Evolutionary conservation across 92 coral and sea anemone genomes (phyloP).

Genomic region (Zoanthus solanderi): DNA sequence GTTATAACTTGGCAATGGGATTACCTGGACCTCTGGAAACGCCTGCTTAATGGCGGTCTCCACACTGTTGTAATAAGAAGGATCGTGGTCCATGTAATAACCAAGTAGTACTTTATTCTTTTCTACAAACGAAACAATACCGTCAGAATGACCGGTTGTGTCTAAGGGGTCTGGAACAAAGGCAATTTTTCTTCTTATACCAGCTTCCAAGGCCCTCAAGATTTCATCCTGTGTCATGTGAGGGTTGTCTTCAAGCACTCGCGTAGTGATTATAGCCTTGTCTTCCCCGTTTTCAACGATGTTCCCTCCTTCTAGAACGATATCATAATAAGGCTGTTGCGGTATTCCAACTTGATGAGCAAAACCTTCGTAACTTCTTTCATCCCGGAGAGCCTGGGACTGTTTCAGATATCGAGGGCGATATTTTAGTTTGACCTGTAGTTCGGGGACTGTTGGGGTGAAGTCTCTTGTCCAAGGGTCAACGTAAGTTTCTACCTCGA

Average conservation of each 20-base stretch:
- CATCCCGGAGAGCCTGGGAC: slow-evolving; percentile 56
- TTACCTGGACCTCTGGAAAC: slow-evolving; percentile 63
- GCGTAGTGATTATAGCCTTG: slow-evolving; percentile 65
- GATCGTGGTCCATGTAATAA: slow-evolving; percentile 30
- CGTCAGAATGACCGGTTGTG: slow-evolving; percentile 87
- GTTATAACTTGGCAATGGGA: slow-evolving; percentile 72
- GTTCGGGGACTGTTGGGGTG: slow-evolving; percentile 30
- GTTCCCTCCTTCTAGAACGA: slow-evolving; percentile 76
- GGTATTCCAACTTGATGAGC: slow-evolving; percentile 63
- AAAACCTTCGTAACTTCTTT: slow-evolving; percentile 48
- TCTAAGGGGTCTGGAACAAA: slow-evolving; percentile 75
- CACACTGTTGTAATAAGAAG: slow-evolving; percentile 53
- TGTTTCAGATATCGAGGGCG: slow-evolving; percentile 64
- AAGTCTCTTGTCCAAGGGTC: slow-evolving; percentile 63
- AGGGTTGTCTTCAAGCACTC: slow-evolving; percentile 68
- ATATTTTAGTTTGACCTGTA: slow-evolving; percentile 61
- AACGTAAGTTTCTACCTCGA: slow-evolving; percentile 32
- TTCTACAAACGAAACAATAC: slow-evolving; percentile 80
- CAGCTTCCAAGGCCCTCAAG: slow-evolving; percentile 47
- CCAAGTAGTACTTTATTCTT: slow-evolving; percentile 60
- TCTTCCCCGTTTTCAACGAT: slow-evolving; percentile 74
- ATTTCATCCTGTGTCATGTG: slow-evolving; percentile 28
- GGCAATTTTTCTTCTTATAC: slow-evolving; percentile 64
- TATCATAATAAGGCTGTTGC: slow-evolving; percentile 37
- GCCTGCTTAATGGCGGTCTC: slow-evolving; percentile 61